phyloP scores from a whole-genome alignment of 2,113 vertebrate species.

The Elanus axillaris region DNA sequence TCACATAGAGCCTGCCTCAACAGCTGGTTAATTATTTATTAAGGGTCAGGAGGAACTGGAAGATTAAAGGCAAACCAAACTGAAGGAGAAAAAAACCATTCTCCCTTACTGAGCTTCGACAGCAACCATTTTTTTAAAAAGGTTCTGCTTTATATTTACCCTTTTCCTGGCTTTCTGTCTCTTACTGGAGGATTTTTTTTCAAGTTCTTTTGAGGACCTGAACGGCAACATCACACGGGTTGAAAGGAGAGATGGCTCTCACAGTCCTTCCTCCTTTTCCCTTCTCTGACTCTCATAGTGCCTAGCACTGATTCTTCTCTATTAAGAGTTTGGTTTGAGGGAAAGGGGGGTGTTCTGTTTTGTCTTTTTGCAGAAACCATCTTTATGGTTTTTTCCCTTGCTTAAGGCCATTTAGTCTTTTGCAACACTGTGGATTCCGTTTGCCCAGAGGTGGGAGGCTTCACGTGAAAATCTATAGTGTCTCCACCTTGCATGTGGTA shows the following conservation, averaged over 20 bases:
- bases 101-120: not conserved
- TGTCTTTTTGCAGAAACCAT: not conserved
- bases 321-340: not conserved
- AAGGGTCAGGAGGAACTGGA: not conserved
- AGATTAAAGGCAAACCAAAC: constrained; percentile 42
- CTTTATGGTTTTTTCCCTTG: not conserved
- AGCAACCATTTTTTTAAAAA: not conserved
- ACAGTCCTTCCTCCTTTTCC: not conserved
- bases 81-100: not conserved
- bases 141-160: not conserved
- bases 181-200: not conserved
- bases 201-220: not conserved
- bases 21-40: constrained; percentile 53
- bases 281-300: not conserved
- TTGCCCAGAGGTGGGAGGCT: not conserved
- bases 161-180: not conserved
- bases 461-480: not conserved
- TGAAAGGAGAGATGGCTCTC: not conserved
- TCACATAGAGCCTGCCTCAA: not conserved
- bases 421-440: not conserved
- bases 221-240: not conserved
- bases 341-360: not conserved
- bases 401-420: not conserved
- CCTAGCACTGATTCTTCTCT: not conserved
- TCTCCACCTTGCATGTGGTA: not conserved